Evolutionary conservation across 2,888 invertebrate genomes (phyloP).

Genomic region (Eurois occulta): DNA sequence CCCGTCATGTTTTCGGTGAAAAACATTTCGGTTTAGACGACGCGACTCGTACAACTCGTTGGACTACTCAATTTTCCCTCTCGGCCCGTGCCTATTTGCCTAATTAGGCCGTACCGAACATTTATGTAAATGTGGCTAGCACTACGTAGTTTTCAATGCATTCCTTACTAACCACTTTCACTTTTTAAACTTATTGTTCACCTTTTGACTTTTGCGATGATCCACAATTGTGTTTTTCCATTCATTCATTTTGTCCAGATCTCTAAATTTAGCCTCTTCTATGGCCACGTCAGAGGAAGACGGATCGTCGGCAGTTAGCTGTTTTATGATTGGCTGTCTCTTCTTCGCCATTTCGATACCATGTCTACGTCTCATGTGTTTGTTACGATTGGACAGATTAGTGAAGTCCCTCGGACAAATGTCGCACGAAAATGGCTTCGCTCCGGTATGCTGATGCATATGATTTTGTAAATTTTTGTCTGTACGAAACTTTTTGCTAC

Average conservation of each 20-base stretch:
- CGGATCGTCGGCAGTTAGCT: not conserved
- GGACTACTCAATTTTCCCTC: not conserved
- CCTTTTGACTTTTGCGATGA: not conserved
- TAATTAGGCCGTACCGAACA: not conserved
- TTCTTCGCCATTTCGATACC: conserved; percentile 83
- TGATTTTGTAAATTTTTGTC: conserved; percentile 92
- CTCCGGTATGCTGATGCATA: conserved; percentile 92
- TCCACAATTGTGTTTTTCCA: not conserved
- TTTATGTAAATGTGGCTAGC: not conserved
- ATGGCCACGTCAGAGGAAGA: not conserved
- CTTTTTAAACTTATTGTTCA: not conserved
- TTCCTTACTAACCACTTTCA: not conserved
- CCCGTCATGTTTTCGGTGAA: not conserved
- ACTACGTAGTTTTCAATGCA: conserved; percentile 9
- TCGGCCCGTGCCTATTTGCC: not conserved
- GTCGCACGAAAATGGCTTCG: conserved; percentile 92
- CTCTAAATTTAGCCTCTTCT: not conserved
- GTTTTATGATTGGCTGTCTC: conserved; percentile 59
- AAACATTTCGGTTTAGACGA: not conserved
- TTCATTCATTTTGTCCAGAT: not conserved
- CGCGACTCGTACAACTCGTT: not conserved
- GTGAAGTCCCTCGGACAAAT: conserved; percentile 92
- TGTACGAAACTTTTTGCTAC: conserved; percentile 92
- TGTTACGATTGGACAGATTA: conserved; percentile 94
- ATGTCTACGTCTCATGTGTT: conserved; percentile 93